phyloP scores from a whole-genome alignment of 2,797 vertebrate genomes.

The Pteropus rufus region DNA sequence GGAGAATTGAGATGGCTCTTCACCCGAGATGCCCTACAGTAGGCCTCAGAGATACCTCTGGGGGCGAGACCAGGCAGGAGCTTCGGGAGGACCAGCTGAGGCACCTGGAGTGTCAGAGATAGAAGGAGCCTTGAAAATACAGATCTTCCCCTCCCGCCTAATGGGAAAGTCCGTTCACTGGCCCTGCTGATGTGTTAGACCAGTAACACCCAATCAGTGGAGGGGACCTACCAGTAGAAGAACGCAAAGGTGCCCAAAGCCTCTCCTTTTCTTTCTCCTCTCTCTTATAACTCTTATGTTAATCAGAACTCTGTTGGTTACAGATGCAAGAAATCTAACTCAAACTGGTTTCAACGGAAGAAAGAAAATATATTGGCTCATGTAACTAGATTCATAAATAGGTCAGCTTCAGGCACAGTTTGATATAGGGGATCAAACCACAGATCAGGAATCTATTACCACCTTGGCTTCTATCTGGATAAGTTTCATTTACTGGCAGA shows the following conservation, averaged over 20 bases:
- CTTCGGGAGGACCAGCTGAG: background rate
- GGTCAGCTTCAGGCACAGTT: background rate
- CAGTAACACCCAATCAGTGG: background rate
- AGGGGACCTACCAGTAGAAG: background rate
- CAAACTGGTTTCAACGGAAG: background rate
- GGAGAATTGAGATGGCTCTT: background rate
- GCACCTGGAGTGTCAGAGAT: background rate
- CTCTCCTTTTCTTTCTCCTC: background rate
- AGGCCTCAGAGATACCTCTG: background rate
- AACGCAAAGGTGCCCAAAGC: background rate
- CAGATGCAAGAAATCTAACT: background rate
- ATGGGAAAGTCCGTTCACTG: background rate
- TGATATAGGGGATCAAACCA: background rate
- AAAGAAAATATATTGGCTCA: background rate
- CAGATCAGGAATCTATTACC: background rate
- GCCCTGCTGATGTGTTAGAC: background rate
- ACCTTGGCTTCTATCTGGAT: background rate
- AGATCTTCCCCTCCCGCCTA: background rate
- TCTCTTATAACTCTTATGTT: background rate
- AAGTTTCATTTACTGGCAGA: background rate
- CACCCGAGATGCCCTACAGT: background rate
- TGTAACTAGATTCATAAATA: background rate
- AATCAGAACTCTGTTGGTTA: background rate
- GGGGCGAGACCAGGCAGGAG: background rate
- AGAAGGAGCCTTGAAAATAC: background rate